These are phyloP conservation scores for Proterorhinus semilunaris DNA, from an alignment of 2,113 vertebrate genomes.

Conservation along the genomic window DNA sequence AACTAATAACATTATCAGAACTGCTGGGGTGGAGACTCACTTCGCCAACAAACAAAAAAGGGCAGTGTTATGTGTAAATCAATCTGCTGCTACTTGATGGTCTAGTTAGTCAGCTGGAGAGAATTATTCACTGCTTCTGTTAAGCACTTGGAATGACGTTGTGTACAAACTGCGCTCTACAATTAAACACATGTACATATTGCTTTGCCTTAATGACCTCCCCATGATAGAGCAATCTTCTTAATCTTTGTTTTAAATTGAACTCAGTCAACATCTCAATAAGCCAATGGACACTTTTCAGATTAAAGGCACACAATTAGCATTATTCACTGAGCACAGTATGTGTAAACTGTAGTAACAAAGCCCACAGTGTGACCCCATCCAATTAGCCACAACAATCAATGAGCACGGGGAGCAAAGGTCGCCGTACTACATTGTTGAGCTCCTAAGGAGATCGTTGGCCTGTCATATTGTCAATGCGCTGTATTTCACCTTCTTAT, in stretches of 20 bases:
- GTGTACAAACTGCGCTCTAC: too few species aligned
- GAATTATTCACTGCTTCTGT: too few species aligned
- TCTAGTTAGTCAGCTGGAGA: too few species aligned
- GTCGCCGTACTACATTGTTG: not conserved
- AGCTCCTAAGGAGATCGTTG: not conserved
- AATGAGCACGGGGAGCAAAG: not conserved
- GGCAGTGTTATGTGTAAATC: too few species aligned
- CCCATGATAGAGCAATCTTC: not conserved
- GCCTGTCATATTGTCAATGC: not conserved
- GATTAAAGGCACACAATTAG: not conserved
- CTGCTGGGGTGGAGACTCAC: too few species aligned
- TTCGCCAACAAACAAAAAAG: too few species aligned
- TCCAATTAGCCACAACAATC: constrained; percentile 19
- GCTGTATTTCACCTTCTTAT: constrained; percentile 2
- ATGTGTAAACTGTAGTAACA: not conserved
- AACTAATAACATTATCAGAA: too few species aligned
- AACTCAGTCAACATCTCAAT: not conserved
- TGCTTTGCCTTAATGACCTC: not conserved
- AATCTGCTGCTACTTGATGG: too few species aligned
- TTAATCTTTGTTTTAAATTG: not conserved
- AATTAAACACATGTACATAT: not conserved
- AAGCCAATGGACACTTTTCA: not conserved
- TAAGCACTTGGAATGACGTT: too few species aligned
- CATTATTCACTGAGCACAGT: not conserved
- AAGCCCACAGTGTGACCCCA: not conserved